Evolutionary conservation across 2,888 invertebrate genomes (phyloP).

Genomic region (Calephelis perditalis): DNA sequence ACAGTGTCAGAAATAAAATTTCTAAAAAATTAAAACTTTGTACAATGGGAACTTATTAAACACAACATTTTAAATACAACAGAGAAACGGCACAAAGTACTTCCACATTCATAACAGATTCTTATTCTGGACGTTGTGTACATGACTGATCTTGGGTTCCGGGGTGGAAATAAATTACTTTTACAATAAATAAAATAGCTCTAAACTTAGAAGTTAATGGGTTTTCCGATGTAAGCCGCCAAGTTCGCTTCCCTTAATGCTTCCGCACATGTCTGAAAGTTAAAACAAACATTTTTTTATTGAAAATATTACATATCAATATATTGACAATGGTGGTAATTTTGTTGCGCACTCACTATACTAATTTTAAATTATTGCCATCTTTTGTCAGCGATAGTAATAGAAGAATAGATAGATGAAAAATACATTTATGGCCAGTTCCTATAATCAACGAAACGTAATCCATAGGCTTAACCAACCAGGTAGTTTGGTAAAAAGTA

Average conservation of each 20-base stretch:
- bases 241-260: slow-evolving; percentile 98
- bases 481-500: no score
- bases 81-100: slow-evolving; percentile 23
- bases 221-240: slow-evolving; percentile 96
- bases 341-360: no score
- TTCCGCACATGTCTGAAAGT: slow-evolving; percentile 94
- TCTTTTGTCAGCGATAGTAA: no score
- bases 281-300: no score
- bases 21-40: slow-evolving; percentile 5
- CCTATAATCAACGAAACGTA: no score
- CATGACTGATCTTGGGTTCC: slow-evolving; percentile 38
- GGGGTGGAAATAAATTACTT: slow-evolving; percentile 35
- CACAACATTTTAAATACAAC: slow-evolving; percentile 3
- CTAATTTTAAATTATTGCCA: no score
- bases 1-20: slow-evolving; percentile 30
- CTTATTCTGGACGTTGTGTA: slow-evolving; percentile 50
- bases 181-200: slow-evolving; percentile 31
- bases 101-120: slow-evolving; percentile 53
- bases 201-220: slow-evolving; percentile 92
- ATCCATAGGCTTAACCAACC: no score
- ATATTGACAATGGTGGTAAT: no score
- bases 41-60: slow-evolving; percentile 4
- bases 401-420: no score
- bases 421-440: no score
- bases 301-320: no score